A percentile compares a stretch with the other conserved stretches of the same genome.
Conservation (phyloP, 2,113 vertebrate species). For the Rhegmatorhina hoffmannsi region DNA sequence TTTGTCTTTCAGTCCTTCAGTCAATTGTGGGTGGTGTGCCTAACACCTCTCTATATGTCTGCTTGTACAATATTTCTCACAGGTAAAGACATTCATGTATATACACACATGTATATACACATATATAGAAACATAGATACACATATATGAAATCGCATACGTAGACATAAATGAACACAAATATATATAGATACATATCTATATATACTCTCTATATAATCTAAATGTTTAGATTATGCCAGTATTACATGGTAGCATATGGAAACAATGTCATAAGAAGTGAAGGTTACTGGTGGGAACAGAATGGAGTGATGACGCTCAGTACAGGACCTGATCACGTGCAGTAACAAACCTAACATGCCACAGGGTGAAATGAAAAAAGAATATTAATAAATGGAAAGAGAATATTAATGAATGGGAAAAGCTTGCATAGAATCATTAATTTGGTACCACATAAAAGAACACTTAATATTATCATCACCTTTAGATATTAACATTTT, state of each 20-base stretch:
- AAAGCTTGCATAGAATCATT: background rate
- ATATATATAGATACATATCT: constrained; percentile 54
- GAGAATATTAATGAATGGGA: background rate
- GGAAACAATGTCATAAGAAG: background rate
- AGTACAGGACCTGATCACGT: background rate
- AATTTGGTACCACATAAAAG: background rate
- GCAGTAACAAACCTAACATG: background rate
- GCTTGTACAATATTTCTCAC: constrained; percentile 16
- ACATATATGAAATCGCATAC: background rate
- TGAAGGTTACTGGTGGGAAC: background rate
- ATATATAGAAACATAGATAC: background rate
- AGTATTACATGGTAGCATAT: background rate
- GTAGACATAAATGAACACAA: background rate
- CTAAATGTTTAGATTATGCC: background rate
- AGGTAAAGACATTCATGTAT: background rate
- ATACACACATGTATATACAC: background rate
- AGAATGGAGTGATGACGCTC: background rate
- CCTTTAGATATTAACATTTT: background rate
- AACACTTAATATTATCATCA: background rate
- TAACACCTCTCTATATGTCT: background rate
- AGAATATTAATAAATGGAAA: background rate
- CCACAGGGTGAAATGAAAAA: background rate
- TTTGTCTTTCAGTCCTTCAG: background rate
- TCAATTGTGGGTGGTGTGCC: background rate
- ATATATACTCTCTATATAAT: constrained; percentile 9